Base-by-base conservation (phyloP, 2,888 invertebrate species). In the Plemyria rubiginata region DNA sequence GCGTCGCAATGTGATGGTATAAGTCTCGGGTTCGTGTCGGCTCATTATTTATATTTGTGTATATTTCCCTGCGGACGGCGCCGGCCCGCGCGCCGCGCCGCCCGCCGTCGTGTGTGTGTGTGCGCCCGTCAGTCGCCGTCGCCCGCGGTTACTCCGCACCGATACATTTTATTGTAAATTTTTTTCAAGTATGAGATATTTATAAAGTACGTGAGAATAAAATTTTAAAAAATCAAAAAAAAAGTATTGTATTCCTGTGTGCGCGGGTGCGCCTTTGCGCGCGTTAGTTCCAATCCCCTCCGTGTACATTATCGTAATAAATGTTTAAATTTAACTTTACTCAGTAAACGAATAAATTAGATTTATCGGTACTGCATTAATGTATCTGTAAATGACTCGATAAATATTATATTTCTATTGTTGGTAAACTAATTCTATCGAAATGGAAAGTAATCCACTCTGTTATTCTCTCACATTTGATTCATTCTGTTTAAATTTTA, bases 401-500 rank as follows among this genome's bases (percentile, higher is more conserved):
- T 88, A 87, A 88, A 92, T 89, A 90, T 87, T 85, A 90, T 92
- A 90, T 90, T 88, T 90, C 85, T 91, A 90, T 89, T 90, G 90
- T 90, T 87, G 92, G 87, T 91, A 87, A 73, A 83, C 84, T 88
- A 84, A 86, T 83, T 88, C 86, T 90, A 86, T 89, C 85, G 82
- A 86, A 80, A 87, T 80, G 88, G 84, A 81, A 88, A 86, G 82
- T 87, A 84, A 81, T 89, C 90, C 88, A 89, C 90, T 91, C 87
- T 90, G 89, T 90, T 90, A 81, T 87, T 81, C 85, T 90, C 87
- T 89, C 84, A 87, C 86, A 81, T 88, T 90, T 85, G 83, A 92
- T 86, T 92, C 86, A 90, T 93, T 93, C 93, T 93, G 93, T 93
- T 93, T 87, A 86, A 92, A 93, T 91, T 93, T 91, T 92, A 94